These are phyloP conservation scores for Chionoecetes opilio DNA, from an alignment of 1,140 invertebrate genomes.

Conservation along the genomic window DNA sequence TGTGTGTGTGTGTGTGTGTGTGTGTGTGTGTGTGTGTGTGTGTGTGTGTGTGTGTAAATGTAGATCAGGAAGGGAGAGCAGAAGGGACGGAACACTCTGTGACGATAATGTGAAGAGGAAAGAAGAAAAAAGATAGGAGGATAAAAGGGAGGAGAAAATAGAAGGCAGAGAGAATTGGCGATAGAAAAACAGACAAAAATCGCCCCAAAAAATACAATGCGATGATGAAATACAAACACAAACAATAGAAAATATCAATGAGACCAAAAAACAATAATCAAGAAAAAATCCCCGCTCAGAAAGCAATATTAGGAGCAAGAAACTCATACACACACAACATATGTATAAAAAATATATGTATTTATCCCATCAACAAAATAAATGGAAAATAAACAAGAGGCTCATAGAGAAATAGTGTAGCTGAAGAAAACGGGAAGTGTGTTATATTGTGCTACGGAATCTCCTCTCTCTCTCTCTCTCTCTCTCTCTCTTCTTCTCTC, in stretches of 20 bases:
- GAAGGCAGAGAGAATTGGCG: background rate
- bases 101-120: background rate
- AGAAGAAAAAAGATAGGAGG: background rate
- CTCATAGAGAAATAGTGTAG: background rate
- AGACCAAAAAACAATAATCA: background rate
- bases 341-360: too few species aligned
- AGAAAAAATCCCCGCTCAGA: background rate
- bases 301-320: too few species aligned
- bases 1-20: too few species aligned
- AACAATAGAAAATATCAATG: background rate
- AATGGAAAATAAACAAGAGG: background rate
- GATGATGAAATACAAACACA: background rate
- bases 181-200: background rate
- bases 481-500: background rate
- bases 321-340: too few species aligned
- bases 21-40: too few species aligned
- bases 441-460: background rate
- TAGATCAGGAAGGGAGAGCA: background rate
- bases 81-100: background rate
- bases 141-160: background rate
- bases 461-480: background rate
- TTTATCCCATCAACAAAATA: background rate
- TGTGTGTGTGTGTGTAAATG: background rate
- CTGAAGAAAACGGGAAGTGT: background rate
- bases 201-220: background rate